These are phyloP conservation scores for Gila robusta DNA, from an alignment of 2,797 vertebrate species.

Conservation along the genomic window DNA sequence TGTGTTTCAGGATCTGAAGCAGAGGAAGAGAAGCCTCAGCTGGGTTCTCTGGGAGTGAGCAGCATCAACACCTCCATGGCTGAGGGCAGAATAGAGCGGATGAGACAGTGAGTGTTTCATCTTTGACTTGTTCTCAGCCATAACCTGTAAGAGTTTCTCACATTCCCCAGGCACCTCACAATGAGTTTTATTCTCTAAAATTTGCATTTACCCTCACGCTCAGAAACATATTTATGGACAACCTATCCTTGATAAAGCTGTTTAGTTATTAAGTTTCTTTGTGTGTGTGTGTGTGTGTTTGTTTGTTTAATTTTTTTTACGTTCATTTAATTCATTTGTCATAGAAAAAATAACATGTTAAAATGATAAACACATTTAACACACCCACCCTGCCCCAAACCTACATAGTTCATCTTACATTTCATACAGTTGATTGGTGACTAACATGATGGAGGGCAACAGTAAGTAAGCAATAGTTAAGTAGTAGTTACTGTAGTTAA, in stretches of 20 bases:
- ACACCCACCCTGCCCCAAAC: no score
- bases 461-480: background rate
- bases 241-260: background rate
- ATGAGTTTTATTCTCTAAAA: background rate
- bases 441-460: background rate
- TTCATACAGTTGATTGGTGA: background rate
- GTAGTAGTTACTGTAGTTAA: no score
- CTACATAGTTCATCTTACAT: no score
- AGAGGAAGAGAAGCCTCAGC: constrained; percentile 62
- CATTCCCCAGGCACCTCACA: background rate
- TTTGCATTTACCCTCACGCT: background rate
- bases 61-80: constrained; percentile 57
- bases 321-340: no score
- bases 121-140: background rate
- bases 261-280: background rate
- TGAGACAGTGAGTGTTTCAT: constrained; percentile 79
- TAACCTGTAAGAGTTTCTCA: background rate
- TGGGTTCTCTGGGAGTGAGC: constrained; percentile 54
- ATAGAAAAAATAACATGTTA: no score
- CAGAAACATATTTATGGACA: background rate
- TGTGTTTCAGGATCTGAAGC: constrained; percentile 63
- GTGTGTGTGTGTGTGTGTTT: no score
- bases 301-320: no score
- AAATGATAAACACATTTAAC: no score
- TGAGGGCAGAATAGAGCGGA: constrained; percentile 65